Evolutionary conservation across 2,888 invertebrate genomes (phyloP).

Genomic region (Caenorhabditis sulstoni): DNA sequence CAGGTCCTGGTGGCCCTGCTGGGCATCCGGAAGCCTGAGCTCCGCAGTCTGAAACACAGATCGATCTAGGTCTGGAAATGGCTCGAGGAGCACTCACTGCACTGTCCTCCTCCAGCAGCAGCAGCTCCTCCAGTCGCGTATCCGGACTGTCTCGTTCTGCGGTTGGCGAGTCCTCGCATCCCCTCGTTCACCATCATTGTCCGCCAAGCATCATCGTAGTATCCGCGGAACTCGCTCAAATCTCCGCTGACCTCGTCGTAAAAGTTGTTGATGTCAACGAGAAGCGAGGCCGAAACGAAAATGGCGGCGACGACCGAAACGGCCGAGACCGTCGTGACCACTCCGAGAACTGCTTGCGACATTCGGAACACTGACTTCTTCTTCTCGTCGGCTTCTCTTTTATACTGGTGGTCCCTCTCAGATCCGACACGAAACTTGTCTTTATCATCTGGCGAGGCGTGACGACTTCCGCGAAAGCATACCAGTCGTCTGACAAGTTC

Average conservation of each 20-base stretch:
- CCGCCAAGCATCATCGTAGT: slow-evolving; percentile 63
- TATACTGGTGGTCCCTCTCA: not conserved
- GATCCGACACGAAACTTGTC: slow-evolving; percentile 9
- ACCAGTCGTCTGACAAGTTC: slow-evolving; percentile 21
- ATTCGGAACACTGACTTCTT: slow-evolving; percentile 14
- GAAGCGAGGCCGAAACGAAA: slow-evolving; percentile 50
- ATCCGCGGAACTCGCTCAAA: slow-evolving; percentile 61
- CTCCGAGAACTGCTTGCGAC: slow-evolving; percentile 53
- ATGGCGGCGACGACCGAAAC: slow-evolving; percentile 58
- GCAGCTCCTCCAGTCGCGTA: slow-evolving; percentile 14
- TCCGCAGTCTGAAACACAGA: slow-evolving; percentile 47
- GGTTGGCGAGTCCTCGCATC: slow-evolving; percentile 29
- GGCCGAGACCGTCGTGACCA: slow-evolving; percentile 52
- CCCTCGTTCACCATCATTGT: slow-evolving; percentile 58
- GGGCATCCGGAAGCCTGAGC: slow-evolving; percentile 62
- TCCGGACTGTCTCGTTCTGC: slow-evolving; percentile 33
- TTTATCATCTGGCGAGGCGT: slow-evolving; percentile 17
- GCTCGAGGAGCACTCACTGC: slow-evolving; percentile 49
- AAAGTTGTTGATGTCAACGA: slow-evolving; percentile 66
- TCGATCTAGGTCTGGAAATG: not conserved
- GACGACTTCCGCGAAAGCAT: slow-evolving; percentile 7
- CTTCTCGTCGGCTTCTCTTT: not conserved
- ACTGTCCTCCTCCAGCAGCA: slow-evolving; percentile 42
- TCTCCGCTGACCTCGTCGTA: slow-evolving; percentile 64
- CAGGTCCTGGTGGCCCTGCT: slow-evolving; percentile 62